Base-by-base conservation (phyloP, 2,113 vertebrate genomes). In the Aspidoscelis tigris region DNA sequence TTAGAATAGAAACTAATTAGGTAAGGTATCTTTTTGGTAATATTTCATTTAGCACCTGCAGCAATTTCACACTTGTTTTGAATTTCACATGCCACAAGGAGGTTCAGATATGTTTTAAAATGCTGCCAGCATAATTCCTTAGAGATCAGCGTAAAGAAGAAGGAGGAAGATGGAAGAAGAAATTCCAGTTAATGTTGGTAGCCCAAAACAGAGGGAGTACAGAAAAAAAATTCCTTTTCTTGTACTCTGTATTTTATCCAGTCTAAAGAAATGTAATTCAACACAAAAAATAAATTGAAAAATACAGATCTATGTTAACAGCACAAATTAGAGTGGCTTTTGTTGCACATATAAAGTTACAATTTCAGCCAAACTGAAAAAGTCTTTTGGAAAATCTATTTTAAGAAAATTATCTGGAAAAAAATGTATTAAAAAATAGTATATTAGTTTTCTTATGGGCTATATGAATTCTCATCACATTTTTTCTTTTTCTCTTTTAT, bases 331-430 rank as follows among this genome's bases (percentile, higher is more conserved):
- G 7, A 12, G 10, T 44, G 26, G 5, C 41, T 81, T 68, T 65
- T 55, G 47, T 76, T 47, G 9, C 61, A 55, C 9, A 33, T 81
- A 10, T 44, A 16, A 26, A n/a, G 47, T 10, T 55, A 20, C 26
- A 80, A 75, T 69, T 39, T n/a, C 58, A 47, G 33, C 55, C 8
- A 4, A 10, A 64, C 33, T 58, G 7, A 3, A 76, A 61, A 61
- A 76, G 65, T 21, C 41, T 18, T 61, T 47, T 18, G 39, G 53
- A 76, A 84, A 78, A 78, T 69, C 64, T 50, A 55, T 64, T 68
- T 61, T 55, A 81, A 61, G 53, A 70, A 69, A 68, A 39, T 71
- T 81, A 64, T 71, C 20, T 10, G n/a, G 26, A 68, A 77, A 77
- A 86, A 24, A 20, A 61, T 66, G 69, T 20, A 65, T 7, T 20